Conservation (phyloP, 2,888 invertebrate species). For the Plebejus argus region DNA sequence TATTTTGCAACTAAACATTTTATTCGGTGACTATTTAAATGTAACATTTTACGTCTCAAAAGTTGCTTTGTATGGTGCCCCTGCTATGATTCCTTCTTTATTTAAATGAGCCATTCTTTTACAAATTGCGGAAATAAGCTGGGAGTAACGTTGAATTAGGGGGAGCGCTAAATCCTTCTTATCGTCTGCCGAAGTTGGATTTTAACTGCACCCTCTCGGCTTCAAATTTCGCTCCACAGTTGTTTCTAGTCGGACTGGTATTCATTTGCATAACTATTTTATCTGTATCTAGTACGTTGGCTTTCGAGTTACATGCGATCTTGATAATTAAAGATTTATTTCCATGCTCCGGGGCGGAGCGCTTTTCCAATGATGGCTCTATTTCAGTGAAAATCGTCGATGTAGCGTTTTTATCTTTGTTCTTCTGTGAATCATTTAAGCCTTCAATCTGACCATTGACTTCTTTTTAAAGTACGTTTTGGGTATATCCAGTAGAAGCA, state of each 20-base stretch:
- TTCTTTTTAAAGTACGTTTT: not conserved
- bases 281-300: slow-evolving; percentile 51
- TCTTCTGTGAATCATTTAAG: not conserved
- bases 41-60: not conserved
- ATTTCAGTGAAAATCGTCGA: slow-evolving; percentile 40
- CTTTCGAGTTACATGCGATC: slow-evolving; percentile 48
- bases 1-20: not conserved
- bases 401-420: slow-evolving; percentile 8
- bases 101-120: slow-evolving; percentile 16
- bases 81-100: slow-evolving; percentile 17
- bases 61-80: not conserved
- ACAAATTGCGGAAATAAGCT: slow-evolving; percentile 24
- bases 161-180: slow-evolving; percentile 27
- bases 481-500: not conserved
- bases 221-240: slow-evolving; percentile 47
- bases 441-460: not conserved
- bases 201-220: slow-evolving; percentile 46
- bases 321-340: slow-evolving; percentile 52
- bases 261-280: slow-evolving; percentile 60
- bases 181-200: slow-evolving; percentile 42
- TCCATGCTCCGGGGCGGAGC: slow-evolving; percentile 39
- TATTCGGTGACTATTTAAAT: not conserved
- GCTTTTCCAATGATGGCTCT: slow-evolving; percentile 43
- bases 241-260: slow-evolving; percentile 47
- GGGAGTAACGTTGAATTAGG: slow-evolving; percentile 26